Evolutionary conservation across 2,797 vertebrate genomes (phyloP).

Genomic region (Manis pentadactyla): DNA sequence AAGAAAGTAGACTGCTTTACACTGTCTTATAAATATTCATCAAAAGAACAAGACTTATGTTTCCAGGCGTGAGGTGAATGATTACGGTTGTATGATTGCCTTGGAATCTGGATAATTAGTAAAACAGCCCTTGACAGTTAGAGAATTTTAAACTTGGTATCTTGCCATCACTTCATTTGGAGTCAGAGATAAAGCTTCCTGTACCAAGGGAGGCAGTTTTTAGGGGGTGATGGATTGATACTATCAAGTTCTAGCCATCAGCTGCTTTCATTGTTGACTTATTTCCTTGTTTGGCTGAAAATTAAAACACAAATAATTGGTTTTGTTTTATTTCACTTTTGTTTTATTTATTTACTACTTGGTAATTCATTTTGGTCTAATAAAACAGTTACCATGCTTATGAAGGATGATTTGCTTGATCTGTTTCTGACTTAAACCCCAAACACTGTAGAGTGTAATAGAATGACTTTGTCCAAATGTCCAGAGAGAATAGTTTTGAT

Average conservation of each 20-base stretch:
- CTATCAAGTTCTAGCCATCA: slow-evolving; percentile 76
- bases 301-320: slow-evolving; percentile 74
- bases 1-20: slow-evolving; percentile 94
- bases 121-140: slow-evolving; percentile 87
- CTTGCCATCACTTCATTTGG: slow-evolving; percentile 84
- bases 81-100: slow-evolving; percentile 92
- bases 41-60: slow-evolving; percentile 92
- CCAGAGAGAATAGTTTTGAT: slow-evolving; percentile 37
- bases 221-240: slow-evolving; percentile 82
- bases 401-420: slow-evolving; percentile 50
- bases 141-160: slow-evolving; percentile 88
- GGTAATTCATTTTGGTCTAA: slow-evolving; percentile 53
- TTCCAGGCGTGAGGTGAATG: slow-evolving; percentile 93
- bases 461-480: not conserved
- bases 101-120: slow-evolving; percentile 92
- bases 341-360: slow-evolving; percentile 49
- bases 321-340: slow-evolving; percentile 32
- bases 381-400: slow-evolving; percentile 42
- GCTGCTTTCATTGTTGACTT: slow-evolving; percentile 80
- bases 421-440: slow-evolving; percentile 67
- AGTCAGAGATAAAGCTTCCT: slow-evolving; percentile 82
- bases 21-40: slow-evolving; percentile 97
- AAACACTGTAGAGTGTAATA: not conserved
- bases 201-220: slow-evolving; percentile 76
- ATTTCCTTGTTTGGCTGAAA: slow-evolving; percentile 82